Evolutionary conservation across 2,113 vertebrate genomes (phyloP).

Genomic region (Lepisosteus oculatus): DNA sequence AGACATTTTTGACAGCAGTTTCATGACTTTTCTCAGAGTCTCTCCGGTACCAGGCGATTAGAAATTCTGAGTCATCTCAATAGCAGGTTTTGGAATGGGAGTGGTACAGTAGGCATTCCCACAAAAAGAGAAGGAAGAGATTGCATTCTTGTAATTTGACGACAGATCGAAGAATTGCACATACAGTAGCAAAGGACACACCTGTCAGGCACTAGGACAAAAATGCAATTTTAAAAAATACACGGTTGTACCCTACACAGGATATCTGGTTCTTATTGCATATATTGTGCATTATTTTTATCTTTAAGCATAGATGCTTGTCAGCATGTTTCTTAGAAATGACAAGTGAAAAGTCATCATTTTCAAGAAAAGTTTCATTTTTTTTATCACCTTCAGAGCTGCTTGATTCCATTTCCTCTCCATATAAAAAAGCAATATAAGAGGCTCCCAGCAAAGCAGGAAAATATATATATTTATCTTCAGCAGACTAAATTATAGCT

Average conservation of each 20-base stretch:
- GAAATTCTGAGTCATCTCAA: no score
- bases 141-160: no score
- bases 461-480: slow-evolving; percentile 2
- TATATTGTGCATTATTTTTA: not conserved
- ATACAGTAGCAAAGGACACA: slow-evolving; percentile 59
- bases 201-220: slow-evolving; percentile 41
- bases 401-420: slow-evolving; percentile 45
- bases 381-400: slow-evolving; percentile 38
- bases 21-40: no score
- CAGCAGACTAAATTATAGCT: slow-evolving; percentile 42
- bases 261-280: not conserved
- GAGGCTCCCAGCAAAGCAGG: slow-evolving; percentile 34
- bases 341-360: not conserved
- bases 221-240: slow-evolving; percentile 9
- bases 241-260: no score
- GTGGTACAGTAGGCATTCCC: no score
- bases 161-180: slow-evolving; percentile 54
- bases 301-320: no score
- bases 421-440: slow-evolving; percentile 45
- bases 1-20: no score
- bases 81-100: no score
- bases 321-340: not conserved
- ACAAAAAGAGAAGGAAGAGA: no score
- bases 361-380: not conserved
- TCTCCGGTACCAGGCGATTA: no score